Evolutionary conservation across 2,797 vertebrate genomes (phyloP).

Genomic region (Bryconaethiops microstoma): DNA sequence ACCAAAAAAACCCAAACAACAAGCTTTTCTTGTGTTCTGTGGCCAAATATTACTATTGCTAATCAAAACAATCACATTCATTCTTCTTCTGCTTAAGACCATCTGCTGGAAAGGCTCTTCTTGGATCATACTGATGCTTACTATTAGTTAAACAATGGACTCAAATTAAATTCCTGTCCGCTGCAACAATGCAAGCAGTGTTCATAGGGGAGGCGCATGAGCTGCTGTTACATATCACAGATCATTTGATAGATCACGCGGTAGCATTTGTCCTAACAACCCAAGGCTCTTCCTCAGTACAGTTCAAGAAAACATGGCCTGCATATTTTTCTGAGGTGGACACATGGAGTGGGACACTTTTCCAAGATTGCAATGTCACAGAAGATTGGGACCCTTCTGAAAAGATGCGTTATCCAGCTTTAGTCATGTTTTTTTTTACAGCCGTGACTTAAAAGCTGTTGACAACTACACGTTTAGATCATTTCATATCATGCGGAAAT

Average conservation of each 20-base stretch:
- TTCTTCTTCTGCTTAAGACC: conserved; percentile 18
- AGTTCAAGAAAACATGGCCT: neutral
- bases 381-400: neutral
- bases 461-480: neutral
- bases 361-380: neutral
- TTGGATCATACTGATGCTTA: conserved; percentile 50
- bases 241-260: conserved; percentile 62
- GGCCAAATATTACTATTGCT: conserved; percentile 13
- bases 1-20: conserved; percentile 8
- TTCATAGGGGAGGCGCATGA: conserved; percentile 50
- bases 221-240: conserved; percentile 59
- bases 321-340: neutral
- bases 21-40: conserved; percentile 23
- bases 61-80: conserved; percentile 1
- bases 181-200: conserved; percentile 62
- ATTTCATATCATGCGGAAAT: conserved; percentile 17
- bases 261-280: conserved; percentile 27
- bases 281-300: neutral
- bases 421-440: neutral
- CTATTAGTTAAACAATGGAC: conserved; percentile 29
- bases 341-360: neutral
- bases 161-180: conserved; percentile 52
- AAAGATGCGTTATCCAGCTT: neutral
- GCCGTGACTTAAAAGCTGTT: neutral
- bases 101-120: conserved; percentile 37